A percentile compares a stretch with the other conserved stretches of the same genome.
Evolutionary conservation across 2,797 vertebrate genomes (phyloP).

Genomic region (Etheostoma perlongum): DNA sequence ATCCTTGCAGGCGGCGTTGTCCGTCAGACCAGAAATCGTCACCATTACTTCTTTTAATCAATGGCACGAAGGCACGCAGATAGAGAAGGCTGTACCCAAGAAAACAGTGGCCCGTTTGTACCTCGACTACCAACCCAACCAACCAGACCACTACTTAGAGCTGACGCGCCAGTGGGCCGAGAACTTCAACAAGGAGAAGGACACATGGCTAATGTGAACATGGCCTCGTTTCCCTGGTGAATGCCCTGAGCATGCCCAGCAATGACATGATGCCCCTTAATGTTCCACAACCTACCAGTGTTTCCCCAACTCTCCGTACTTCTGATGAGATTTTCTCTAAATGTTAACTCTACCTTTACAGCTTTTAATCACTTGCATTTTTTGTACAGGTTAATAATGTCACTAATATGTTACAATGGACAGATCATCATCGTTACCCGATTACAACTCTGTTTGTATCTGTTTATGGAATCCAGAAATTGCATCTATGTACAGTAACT

Average conservation of each 20-base stretch:
- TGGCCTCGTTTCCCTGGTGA: not conserved
- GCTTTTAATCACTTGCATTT: conserved; percentile 47
- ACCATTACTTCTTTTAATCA: conserved; percentile 93
- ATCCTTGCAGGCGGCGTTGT: conserved; percentile 88
- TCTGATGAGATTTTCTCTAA: conserved; percentile 21
- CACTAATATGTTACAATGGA: conserved; percentile 17
- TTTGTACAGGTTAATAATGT: conserved; percentile 54
- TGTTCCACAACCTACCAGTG: conserved; percentile 2
- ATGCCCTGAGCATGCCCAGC: not conserved
- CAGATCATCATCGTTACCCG: not conserved
- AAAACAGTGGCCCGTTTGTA: conserved; percentile 88
- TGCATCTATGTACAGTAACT: conserved; percentile 37
- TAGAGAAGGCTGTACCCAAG: conserved; percentile 89
- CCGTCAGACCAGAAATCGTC: conserved; percentile 87
- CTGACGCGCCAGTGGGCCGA: conserved; percentile 91
- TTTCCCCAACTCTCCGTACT: conserved; percentile 15
- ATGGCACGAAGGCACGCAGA: conserved; percentile 93
- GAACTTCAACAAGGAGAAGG: conserved; percentile 91
- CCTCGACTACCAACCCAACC: conserved; percentile 89
- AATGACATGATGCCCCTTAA: not conserved
- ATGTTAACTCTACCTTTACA: conserved; percentile 5
- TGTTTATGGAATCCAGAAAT: conserved; percentile 5
- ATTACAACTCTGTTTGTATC: conserved; percentile 12
- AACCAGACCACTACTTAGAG: conserved; percentile 87
- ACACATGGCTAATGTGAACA: conserved; percentile 89